phyloP scores from a whole-genome alignment of 2,797 vertebrate genomes.

The Todus mexicanus region DNA sequence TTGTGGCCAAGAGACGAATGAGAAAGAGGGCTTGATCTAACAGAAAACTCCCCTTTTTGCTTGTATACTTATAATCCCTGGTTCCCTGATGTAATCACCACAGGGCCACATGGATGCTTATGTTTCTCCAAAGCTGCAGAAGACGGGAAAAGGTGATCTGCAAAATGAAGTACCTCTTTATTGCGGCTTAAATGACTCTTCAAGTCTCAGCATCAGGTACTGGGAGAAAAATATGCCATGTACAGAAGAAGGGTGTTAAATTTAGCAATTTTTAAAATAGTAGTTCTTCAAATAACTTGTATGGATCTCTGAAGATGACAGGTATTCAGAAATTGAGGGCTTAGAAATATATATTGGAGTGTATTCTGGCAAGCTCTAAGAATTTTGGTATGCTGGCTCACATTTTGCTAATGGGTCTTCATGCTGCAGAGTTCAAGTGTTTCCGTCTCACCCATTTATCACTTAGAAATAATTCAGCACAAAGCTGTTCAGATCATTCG shows the following conservation, averaged over 20 bases:
- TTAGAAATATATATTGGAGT: background rate
- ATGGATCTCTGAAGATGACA: background rate
- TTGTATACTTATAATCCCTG: background rate
- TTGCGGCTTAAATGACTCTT: background rate
- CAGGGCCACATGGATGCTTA: background rate
- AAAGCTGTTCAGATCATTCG: background rate
- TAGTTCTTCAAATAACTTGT: background rate
- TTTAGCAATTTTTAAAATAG: background rate
- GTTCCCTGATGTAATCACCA: background rate
- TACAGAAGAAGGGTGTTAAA: background rate
- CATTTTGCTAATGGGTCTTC: background rate
- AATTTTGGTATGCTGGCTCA: background rate
- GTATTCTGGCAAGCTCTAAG: background rate
- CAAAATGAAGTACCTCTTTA: background rate
- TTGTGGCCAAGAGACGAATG: background rate
- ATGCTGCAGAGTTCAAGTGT: background rate
- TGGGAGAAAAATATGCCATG: background rate
- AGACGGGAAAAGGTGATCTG: background rate
- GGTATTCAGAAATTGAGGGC: background rate
- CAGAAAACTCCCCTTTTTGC: background rate
- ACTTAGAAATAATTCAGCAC: background rate
- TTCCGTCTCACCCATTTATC: background rate
- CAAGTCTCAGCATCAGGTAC: background rate
- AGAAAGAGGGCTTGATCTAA: background rate
- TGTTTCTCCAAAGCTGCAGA: background rate